Evolutionary conservation across 2,888 invertebrate genomes (phyloP).

Genomic region (Synergus gifuensis): DNA sequence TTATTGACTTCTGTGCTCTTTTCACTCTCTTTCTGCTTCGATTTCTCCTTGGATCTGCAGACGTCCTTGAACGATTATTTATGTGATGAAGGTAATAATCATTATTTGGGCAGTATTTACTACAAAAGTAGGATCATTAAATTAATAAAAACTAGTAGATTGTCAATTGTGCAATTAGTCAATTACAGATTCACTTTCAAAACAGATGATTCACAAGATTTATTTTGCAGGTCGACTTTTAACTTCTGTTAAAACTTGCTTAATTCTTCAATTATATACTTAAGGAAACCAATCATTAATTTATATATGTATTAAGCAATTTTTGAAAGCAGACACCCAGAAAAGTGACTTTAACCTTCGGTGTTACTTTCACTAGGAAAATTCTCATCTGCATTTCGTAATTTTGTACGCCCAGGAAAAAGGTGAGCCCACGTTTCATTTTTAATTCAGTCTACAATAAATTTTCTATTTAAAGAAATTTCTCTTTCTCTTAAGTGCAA

Average conservation of each 20-base stretch:
- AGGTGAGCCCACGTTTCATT: background rate
- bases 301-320: constrained; percentile 11
- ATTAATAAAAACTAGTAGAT: constrained; percentile 27
- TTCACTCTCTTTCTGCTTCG: constrained; percentile 14
- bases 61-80: constrained; percentile 36
- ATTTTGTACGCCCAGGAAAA: constrained; percentile 9
- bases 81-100: constrained; percentile 21
- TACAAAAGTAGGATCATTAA: constrained; percentile 20
- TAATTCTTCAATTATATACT: background rate
- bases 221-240: background rate
- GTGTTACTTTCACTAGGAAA: constrained; percentile 26
- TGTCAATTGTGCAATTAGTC: constrained; percentile 28
- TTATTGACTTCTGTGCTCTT: constrained; percentile 21
- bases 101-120: background rate
- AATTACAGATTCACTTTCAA: constrained; percentile 23
- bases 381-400: background rate
- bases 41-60: constrained; percentile 37
- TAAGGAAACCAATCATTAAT: constrained; percentile 11
- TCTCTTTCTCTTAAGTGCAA: no score
- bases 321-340: background rate
- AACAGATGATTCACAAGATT: background rate
- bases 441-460: background rate
- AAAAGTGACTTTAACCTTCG: constrained; percentile 24
- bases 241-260: constrained; percentile 1
- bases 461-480: background rate